Evolutionary conservation across 1,140 invertebrate species (phyloP).

Genomic region (Drosophila suzukii): DNA sequence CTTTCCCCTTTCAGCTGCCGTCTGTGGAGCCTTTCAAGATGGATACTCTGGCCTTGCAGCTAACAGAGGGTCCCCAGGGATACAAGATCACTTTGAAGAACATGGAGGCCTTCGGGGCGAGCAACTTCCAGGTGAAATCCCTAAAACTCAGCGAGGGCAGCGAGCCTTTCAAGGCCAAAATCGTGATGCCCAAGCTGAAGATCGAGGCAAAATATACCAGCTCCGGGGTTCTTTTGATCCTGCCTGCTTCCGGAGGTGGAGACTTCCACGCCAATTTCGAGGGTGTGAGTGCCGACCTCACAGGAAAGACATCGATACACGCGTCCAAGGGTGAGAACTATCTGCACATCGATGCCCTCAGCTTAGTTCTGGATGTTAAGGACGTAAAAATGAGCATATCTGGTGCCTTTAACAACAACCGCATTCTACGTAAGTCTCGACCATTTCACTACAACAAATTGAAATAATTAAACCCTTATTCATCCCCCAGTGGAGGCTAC

Average conservation of each 20-base stretch:
- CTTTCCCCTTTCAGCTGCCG: slow-evolving; percentile 85
- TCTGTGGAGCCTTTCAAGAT: slow-evolving; percentile 90
- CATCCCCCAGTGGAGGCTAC: slow-evolving; percentile 87
- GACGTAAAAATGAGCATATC: slow-evolving; percentile 88
- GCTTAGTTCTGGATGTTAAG: slow-evolving; percentile 87
- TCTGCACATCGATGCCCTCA: slow-evolving; percentile 87
- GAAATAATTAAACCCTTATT: not conserved
- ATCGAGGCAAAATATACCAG: slow-evolving; percentile 90
- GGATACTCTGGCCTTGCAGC: slow-evolving; percentile 88
- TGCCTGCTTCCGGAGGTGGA: slow-evolving; percentile 90
- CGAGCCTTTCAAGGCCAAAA: slow-evolving; percentile 88
- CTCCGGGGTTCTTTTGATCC: slow-evolving; percentile 89
- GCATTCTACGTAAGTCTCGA: slow-evolving; percentile 88
- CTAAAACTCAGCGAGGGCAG: slow-evolving; percentile 86
- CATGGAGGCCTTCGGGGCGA: slow-evolving; percentile 88
- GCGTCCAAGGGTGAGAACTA: slow-evolving; percentile 85
- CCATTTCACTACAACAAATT: not conserved
- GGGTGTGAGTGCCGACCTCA: slow-evolving; percentile 87
- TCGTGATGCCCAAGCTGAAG: slow-evolving; percentile 88
- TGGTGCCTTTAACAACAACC: slow-evolving; percentile 89
- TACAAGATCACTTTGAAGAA: slow-evolving; percentile 89
- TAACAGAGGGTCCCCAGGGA: slow-evolving; percentile 89
- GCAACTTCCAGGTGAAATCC: slow-evolving; percentile 88
- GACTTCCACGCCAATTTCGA: slow-evolving; percentile 89
- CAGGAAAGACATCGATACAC: slow-evolving; percentile 86